Percentiles rank a stretch among this genome's conserved stretches.
Evolutionary conservation across 1,140 invertebrate genomes (phyloP).

Genomic region (Dinoponera quadriceps): DNA sequence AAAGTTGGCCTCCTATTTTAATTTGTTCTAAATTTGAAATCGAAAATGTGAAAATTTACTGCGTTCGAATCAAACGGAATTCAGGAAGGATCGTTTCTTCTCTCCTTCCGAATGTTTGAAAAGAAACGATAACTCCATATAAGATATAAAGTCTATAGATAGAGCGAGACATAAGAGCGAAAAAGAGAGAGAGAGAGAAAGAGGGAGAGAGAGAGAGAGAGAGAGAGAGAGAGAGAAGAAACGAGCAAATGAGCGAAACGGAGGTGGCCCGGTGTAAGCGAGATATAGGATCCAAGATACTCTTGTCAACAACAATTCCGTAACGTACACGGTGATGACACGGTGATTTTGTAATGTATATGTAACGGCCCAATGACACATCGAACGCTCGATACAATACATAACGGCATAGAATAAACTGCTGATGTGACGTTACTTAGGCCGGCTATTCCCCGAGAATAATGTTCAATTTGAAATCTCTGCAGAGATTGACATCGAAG

Average conservation of each 20-base stretch:
- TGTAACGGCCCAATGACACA: conserved; percentile 18
- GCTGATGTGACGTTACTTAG: conserved; percentile 15
- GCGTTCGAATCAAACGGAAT: neutral
- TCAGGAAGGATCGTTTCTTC: no score
- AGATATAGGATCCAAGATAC: neutral
- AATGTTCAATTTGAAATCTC: conserved; percentile 15
- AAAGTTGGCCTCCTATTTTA: neutral
- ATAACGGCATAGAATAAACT: conserved; percentile 12
- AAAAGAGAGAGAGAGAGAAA: no score
- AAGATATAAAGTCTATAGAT: no score
- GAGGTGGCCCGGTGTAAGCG: neutral
- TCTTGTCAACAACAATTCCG: conserved; percentile 3
- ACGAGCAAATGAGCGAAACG: neutral
- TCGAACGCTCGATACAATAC: neutral
- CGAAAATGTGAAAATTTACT: no score
- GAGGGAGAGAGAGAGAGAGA: neutral
- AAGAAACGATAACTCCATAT: no score
- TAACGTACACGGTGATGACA: conserved; percentile 1
- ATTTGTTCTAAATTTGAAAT: no score
- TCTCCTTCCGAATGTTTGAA: no score
- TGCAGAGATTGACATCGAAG: neutral
- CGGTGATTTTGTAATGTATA: conserved; percentile 40
- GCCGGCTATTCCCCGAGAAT: neutral
- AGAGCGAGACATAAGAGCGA: neutral
- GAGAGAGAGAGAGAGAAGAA: neutral